These are phyloP conservation scores for Urechis unicinctus DNA, from an alignment of 2,888 invertebrate species.

Conservation along the genomic window DNA sequence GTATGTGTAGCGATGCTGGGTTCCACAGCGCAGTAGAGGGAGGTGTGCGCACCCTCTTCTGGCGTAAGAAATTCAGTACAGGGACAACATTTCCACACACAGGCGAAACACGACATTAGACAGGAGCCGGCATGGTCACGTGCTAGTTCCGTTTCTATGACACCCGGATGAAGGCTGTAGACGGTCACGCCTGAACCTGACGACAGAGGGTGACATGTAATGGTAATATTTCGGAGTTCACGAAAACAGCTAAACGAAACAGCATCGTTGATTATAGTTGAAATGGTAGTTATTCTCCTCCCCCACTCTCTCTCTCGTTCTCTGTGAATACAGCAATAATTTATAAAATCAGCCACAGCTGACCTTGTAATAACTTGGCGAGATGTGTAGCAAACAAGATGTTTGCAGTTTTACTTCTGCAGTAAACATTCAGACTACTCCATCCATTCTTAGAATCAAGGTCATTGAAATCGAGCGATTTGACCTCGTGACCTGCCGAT, in stretches of 20 bases:
- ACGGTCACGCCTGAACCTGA: conserved; percentile 28
- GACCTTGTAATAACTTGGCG: conserved; percentile 12
- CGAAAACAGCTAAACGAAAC: too few relatives aligned
- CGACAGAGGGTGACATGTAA: too few relatives aligned
- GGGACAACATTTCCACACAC: neutral
- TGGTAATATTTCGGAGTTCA: too few relatives aligned
- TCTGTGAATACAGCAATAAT: too few relatives aligned
- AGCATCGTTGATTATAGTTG: too few relatives aligned
- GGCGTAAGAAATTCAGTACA: conserved; percentile 5
- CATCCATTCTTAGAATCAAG: conserved; percentile 28
- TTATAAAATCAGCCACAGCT: neutral
- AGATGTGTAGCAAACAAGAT: conserved; percentile 14
- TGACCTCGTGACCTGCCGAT: conserved; percentile 29
- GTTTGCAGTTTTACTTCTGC: conserved; percentile 18
- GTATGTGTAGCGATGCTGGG: conserved; percentile 6
- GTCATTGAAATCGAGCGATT: conserved; percentile 42
- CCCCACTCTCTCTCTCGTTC: too few relatives aligned
- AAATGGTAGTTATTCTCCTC: too few relatives aligned
- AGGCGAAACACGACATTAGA: conserved; percentile 1
- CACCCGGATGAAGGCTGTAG: conserved; percentile 31
- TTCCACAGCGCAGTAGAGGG: conserved; percentile 13
- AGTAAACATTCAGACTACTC: conserved; percentile 11
- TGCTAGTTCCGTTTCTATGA: conserved; percentile 26
- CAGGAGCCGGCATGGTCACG: conserved; percentile 18
- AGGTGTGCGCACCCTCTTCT: conserved; percentile 9